Percentiles rank a stretch among this genome's conserved stretches.
These are phyloP conservation scores for Xanthorhoe designata DNA, from an alignment of 2,888 invertebrate genomes.

Conservation along the genomic window DNA sequence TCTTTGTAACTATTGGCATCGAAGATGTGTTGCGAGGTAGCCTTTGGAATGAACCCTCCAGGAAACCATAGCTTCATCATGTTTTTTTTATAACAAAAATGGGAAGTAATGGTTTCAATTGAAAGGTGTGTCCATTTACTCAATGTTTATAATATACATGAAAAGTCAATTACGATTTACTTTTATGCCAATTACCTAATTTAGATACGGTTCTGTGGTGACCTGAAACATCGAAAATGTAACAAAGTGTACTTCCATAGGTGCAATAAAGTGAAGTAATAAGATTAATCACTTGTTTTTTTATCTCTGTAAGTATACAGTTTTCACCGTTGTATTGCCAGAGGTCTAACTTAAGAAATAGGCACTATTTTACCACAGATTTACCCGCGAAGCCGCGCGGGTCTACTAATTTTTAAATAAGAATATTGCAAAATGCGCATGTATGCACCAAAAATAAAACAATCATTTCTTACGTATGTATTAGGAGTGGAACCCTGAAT, in stretches of 20 bases:
- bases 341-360: no score
- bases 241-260: slow-evolving; percentile 83
- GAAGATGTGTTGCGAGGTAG: slow-evolving; percentile 50
- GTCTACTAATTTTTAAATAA: no score
- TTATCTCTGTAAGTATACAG: no score
- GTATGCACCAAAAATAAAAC: no score
- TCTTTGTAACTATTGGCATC: slow-evolving; percentile 56
- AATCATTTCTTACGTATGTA: no score
- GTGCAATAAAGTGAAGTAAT: slow-evolving; percentile 83
- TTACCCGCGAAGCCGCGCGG: no score
- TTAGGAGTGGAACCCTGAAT: no score
- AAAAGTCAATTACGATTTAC: slow-evolving; percentile 43
- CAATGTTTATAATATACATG: slow-evolving; percentile 26
- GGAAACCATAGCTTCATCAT: slow-evolving; percentile 20
- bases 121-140: slow-evolving; percentile 20
- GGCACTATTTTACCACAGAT: no score
- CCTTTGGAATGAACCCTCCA: slow-evolving; percentile 54
- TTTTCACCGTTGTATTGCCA: no score
- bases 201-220: slow-evolving; percentile 49
- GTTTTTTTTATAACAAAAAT: slow-evolving; percentile 26
- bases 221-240: slow-evolving; percentile 69
- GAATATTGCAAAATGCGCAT: background rate
- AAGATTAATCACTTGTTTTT: slow-evolving; percentile 51
- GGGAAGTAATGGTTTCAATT: slow-evolving; percentile 32
- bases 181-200: slow-evolving; percentile 53